phyloP scores from a whole-genome alignment of 2,888 invertebrate genomes.

The Nemoura dubitans region DNA sequence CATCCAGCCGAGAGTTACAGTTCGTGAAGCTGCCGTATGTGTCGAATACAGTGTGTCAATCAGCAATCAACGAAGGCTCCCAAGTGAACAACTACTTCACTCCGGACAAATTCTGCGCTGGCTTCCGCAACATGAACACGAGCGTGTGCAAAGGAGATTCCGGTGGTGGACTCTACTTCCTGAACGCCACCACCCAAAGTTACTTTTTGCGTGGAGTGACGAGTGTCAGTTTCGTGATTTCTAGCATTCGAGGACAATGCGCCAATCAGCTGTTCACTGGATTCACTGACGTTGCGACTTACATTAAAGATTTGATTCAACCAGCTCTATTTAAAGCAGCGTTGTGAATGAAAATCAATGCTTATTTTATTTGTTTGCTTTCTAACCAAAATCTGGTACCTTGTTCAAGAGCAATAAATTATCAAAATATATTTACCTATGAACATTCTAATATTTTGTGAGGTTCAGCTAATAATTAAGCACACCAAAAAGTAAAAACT shows the following conservation, averaged over 20 bases:
- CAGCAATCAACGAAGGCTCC: background rate
- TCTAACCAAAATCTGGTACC: too few relatives aligned
- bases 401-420: too few relatives aligned
- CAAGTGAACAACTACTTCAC: background rate
- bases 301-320: background rate
- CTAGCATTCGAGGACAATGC: background rate
- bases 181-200: constrained; percentile 42
- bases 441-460: too few relatives aligned
- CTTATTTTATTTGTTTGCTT: too few relatives aligned
- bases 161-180: constrained; percentile 60
- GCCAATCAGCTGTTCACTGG: background rate
- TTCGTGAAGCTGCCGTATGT: background rate
- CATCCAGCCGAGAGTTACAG: background rate
- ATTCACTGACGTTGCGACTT: background rate
- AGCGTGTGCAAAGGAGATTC: constrained; percentile 65
- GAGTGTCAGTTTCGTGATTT: background rate
- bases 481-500: too few relatives aligned
- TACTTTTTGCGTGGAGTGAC: background rate
- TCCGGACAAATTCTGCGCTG: background rate
- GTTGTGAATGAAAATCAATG: too few relatives aligned
- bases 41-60: background rate
- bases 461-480: too few relatives aligned
- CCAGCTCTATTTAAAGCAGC: background rate
- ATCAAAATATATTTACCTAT: too few relatives aligned
- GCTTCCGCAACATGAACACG: constrained; percentile 54